Evolutionary conservation across 1,140 invertebrate genomes (phyloP), one percentile per base, ranked within the genome.

Genomic region (Sitophilus oryzae): DNA sequence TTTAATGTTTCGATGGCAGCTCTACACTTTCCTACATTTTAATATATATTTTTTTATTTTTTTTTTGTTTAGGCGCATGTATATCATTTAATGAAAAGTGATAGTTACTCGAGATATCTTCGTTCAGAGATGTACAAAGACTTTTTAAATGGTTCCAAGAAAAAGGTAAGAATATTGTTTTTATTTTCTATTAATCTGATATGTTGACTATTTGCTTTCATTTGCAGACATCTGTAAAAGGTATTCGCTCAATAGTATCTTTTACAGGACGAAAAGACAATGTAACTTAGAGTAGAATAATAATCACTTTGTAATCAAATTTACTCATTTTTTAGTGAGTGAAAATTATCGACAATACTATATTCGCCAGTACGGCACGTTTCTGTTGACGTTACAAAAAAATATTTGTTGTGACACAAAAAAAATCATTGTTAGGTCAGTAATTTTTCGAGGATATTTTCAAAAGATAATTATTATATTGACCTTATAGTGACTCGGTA

Each of bases 121-220:
- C 84, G 96, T 43, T 99, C 96, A 1, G 96, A 99, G 66, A 96
- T 97, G 89, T 99, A 98, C 75, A 97, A 96, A 81, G 94, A 98
- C 64, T 95, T 90, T 73, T 77, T 97, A 43, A 94, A 89, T 74
- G 91, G 91, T 61, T 91, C 91, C 40, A 94, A 95, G 71, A 97
- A 97, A 78, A 96, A 96, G 85, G 89, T 93, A 74, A 77, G 71
- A 8, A n/a, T n/a, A n/a, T n/a, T n/a, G n/a, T n/a, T n/a, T n/a
- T n/a, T n/a, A n/a, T n/a, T n/a, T n/a, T n/a, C n/a, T 34, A 34
- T 34, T 5, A 34, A 6, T 5, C 25, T 5, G 11, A 45, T 19
- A 15, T 8, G 5, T 42, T 37, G 15, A 6, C 46, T 38, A 15
- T 56, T 69, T 73, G 72, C 76, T 82, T 53, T 78, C n/a, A n/a